Evolutionary conservation across 2,113 vertebrate genomes (phyloP).

Genomic region (Scartelaos histophorus): DNA sequence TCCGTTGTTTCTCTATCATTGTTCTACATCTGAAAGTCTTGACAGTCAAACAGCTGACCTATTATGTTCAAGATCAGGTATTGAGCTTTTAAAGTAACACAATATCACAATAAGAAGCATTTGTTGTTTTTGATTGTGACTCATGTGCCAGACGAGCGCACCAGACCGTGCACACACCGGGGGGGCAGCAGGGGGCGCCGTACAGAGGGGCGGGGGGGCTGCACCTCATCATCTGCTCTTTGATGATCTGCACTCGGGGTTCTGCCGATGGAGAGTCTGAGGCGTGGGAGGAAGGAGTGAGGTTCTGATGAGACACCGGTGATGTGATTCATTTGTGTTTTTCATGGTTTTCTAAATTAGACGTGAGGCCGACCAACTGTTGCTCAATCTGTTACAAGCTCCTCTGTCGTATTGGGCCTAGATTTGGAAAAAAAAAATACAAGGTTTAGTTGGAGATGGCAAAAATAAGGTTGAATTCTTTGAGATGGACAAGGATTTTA

Average conservation of each 20-base stretch:
- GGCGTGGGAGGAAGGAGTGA: conserved; percentile 42
- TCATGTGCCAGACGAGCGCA: conserved; percentile 38
- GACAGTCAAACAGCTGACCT: too few species aligned
- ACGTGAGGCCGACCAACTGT: conserved; percentile 19
- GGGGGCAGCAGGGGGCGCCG: conserved; percentile 44
- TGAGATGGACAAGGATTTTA: too few species aligned
- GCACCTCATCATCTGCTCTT: conserved; percentile 49
- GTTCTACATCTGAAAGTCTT: too few species aligned
- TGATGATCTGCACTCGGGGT: conserved; percentile 11
- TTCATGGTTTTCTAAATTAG: conserved; percentile 2
- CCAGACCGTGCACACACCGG: conserved; percentile 25
- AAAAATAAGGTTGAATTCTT: too few species aligned
- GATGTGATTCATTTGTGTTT: conserved; percentile 41
- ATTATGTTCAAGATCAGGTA: too few species aligned
- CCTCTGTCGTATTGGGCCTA: not conserved
- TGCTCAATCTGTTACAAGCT: not conserved
- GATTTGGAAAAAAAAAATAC: not conserved
- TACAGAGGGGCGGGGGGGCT: conserved; percentile 27
- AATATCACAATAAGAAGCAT: not conserved
- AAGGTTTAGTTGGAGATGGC: not conserved
- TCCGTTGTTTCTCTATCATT: too few species aligned
- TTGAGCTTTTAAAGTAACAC: too few species aligned
- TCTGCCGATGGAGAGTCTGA: conserved; percentile 13
- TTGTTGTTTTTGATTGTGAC: not conserved
- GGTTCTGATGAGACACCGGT: conserved; percentile 9